Percentiles rank a stretch among this genome's conserved stretches.
These are phyloP conservation scores for Aphrophora alni DNA, from an alignment of 2,888 invertebrate genomes.

Conservation along the genomic window DNA sequence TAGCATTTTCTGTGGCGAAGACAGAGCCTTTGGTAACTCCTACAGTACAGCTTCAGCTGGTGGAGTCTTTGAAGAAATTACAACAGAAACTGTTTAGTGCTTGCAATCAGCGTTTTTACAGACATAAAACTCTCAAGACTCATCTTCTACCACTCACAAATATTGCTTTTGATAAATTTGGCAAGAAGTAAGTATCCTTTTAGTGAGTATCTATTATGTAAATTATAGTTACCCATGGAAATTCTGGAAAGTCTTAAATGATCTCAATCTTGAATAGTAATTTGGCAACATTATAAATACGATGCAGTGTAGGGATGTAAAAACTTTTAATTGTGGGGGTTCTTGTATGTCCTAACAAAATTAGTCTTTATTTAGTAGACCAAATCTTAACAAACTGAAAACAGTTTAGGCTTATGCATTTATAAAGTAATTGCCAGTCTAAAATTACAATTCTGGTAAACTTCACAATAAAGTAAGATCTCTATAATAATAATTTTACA, in stretches of 20 bases:
- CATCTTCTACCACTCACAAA: constrained; percentile 77
- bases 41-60: constrained; percentile 64
- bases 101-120: constrained; percentile 68
- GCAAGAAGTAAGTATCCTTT: constrained; percentile 63
- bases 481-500: too few relatives aligned
- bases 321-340: too few relatives aligned
- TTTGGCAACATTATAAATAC: not conserved
- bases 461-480: too few relatives aligned
- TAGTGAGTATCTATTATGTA: not conserved
- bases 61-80: constrained; percentile 67
- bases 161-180: constrained; percentile 72
- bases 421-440: too few relatives aligned
- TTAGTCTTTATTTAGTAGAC: too few relatives aligned
- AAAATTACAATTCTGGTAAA: too few relatives aligned
- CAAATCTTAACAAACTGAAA: too few relatives aligned
- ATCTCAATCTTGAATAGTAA: too few relatives aligned
- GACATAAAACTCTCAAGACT: constrained; percentile 69
- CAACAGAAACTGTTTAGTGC: constrained; percentile 69
- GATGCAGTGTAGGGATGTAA: not conserved
- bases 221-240: too few relatives aligned
- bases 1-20: constrained; percentile 61
- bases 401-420: too few relatives aligned
- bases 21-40: constrained; percentile 65
- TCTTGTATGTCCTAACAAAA: too few relatives aligned
- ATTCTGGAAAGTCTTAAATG: not conserved